Base-by-base conservation (phyloP, 2,113 vertebrate species). In the Poecile atricapillus region DNA sequence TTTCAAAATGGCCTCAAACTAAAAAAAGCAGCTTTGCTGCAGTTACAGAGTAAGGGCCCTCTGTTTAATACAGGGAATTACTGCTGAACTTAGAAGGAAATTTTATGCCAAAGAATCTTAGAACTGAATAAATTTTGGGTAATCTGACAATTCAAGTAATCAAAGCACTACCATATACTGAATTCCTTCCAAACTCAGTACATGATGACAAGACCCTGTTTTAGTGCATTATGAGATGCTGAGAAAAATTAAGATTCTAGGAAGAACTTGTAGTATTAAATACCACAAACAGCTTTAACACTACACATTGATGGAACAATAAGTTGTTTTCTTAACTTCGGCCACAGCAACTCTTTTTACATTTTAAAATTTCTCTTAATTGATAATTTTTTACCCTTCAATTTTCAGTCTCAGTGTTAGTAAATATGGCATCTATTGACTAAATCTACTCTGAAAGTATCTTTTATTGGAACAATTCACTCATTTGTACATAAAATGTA, bases 61-160 rank as follows among this genome's bases (percentile, higher is more conserved):
- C 74, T 25, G 37, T 50, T 89, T 85, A 87, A 93, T n/a, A 83
- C 13, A 60, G 21, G 12, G 35, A 91, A 85, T 43, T 93, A 59
- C 53, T 91, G 43, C 83, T 93, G 59, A 69, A 95, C n/a, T 95
- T 82, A 83, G 78, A 7, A 15, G 89, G 53, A 93, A 39, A 22
- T 90, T 88, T 64, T 79, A 65, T 77, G 70, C 74, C 23, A 59
- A 65, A 50, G 52, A 83, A 86, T 16, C 52, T 41, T 21, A 50
- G 67, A 93, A 84, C n/a, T 49, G 90, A 91, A 93, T 95, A 89
- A 52, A 74, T 93, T 86, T 50, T 31, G 75, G 70, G 47, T 88
- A 95, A 90, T 91, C 83, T 88, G 78, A 91, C 87, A 88, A 77
- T 73, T 85, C 52, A 80, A 90, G 70, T 67, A 91, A 89, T 88